Conservation (phyloP, 2,113 vertebrate species). For the Lepisosteus oculatus region DNA sequence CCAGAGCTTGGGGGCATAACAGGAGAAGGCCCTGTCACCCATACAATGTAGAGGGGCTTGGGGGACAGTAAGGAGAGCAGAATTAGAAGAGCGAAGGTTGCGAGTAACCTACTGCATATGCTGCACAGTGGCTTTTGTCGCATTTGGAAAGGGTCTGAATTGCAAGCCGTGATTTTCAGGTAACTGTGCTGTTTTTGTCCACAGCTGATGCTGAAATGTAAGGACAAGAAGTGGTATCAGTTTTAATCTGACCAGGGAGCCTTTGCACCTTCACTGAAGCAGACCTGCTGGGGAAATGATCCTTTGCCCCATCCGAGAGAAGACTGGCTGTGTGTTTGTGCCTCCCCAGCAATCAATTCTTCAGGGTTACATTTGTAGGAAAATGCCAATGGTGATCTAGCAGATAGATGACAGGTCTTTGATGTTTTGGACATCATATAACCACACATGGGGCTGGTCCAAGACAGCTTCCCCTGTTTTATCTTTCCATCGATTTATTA, state of each 20-base stretch:
- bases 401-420: conserved; percentile 33
- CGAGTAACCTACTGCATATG: too few relatives aligned
- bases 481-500: not conserved
- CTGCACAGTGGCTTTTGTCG: too few relatives aligned
- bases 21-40: too few relatives aligned
- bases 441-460: conserved; percentile 28
- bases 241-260: conserved; percentile 71
- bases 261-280: conserved; percentile 49
- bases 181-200: conserved; percentile 31
- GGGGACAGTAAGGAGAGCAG: too few relatives aligned
- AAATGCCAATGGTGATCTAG: conserved; percentile 36
- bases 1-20: too few relatives aligned
- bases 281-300: conserved; percentile 57
- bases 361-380: conserved; percentile 34
- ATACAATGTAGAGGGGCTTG: too few relatives aligned
- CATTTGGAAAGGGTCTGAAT: not conserved
- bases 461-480: conserved; percentile 17
- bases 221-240: conserved; percentile 99
- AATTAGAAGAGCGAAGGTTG: too few relatives aligned
- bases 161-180: too few relatives aligned
- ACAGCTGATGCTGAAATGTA: conserved; percentile 97
- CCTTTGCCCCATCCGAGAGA: conserved; percentile 42
- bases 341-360: conserved; percentile 7
- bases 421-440: conserved; percentile 25
- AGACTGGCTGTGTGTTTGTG: conserved; percentile 45